These are phyloP conservation scores for Bicyclus anynana DNA, from an alignment of 1,140 invertebrate species.

Conservation along the genomic window DNA sequence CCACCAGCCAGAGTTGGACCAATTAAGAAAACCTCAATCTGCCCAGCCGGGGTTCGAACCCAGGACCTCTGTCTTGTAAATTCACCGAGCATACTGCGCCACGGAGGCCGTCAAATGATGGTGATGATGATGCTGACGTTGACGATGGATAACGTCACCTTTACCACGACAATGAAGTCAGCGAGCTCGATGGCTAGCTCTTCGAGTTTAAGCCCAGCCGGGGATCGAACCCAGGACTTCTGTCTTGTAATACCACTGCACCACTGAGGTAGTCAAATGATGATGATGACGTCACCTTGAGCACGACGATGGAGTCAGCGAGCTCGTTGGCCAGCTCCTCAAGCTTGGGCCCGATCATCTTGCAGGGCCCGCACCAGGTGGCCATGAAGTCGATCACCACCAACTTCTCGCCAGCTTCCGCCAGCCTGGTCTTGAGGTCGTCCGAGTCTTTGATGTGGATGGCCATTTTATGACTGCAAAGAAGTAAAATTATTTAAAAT, in stretches of 20 bases:
- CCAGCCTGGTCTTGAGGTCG: conserved; percentile 86
- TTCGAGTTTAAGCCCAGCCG: conserved; percentile 86
- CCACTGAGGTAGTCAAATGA: too few relatives aligned
- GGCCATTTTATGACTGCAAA: conserved; percentile 51
- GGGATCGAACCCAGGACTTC: too few relatives aligned
- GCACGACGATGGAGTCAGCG: conserved; percentile 73
- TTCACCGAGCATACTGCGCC: too few relatives aligned
- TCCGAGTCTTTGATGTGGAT: conserved; percentile 71
- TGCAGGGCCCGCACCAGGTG: conserved; percentile 95
- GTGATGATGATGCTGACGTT: too few relatives aligned
- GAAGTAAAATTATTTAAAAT: neutral
- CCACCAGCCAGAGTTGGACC: too few relatives aligned
- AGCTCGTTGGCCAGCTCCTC: conserved; percentile 80
- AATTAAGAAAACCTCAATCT: too few relatives aligned
- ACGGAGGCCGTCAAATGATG: too few relatives aligned
- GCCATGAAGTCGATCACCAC: conserved; percentile 94
- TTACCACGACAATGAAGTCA: conserved; percentile 76
- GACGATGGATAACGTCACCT: too few relatives aligned
- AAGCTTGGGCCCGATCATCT: conserved; percentile 91
- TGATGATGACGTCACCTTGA: conserved; percentile 80
- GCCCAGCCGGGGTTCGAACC: too few relatives aligned
- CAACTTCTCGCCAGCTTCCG: conserved; percentile 87
- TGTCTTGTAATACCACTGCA: too few relatives aligned
- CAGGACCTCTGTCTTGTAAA: too few relatives aligned
- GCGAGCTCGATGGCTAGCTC: conserved; percentile 79